Evolutionary conservation across 2,888 invertebrate species (phyloP).

Genomic region (Hanleya hanleyi): DNA sequence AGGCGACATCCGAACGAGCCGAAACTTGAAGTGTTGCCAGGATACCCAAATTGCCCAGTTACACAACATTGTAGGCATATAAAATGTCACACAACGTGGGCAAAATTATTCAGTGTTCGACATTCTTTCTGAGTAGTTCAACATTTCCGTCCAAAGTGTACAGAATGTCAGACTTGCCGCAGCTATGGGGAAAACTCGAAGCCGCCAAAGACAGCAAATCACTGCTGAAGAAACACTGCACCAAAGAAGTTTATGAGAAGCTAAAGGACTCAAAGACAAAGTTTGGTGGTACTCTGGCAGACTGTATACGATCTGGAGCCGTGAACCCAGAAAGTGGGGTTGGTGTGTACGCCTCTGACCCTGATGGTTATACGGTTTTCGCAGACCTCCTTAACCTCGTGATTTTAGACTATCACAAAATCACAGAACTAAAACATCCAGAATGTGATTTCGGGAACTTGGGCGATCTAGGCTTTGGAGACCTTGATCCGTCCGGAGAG

Average conservation of each 20-base stretch:
- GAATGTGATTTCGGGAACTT: constrained; percentile 92
- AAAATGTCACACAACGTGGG: too few relatives aligned
- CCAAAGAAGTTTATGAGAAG: constrained; percentile 35
- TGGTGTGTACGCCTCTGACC: constrained; percentile 61
- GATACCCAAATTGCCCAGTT: too few relatives aligned
- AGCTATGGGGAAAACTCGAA: constrained; percentile 27
- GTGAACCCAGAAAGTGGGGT: constrained; percentile 95
- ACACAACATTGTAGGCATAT: too few relatives aligned
- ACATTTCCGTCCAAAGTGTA: too few relatives aligned
- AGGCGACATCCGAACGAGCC: too few relatives aligned
- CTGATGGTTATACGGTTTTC: constrained; percentile 59
- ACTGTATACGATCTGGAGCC: constrained; percentile 76
- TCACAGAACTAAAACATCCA: constrained; percentile 78
- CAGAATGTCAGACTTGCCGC: not conserved
- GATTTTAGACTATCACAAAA: constrained; percentile 74
- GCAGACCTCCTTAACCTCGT: constrained; percentile 56
- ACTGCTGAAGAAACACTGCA: constrained; percentile 35
- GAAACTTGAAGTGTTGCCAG: too few relatives aligned
- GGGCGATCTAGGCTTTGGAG: constrained; percentile 82
- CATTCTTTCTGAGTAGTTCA: too few relatives aligned
- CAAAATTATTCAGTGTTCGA: too few relatives aligned
- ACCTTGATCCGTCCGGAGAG: constrained; percentile 87
- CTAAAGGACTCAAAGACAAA: constrained; percentile 41
- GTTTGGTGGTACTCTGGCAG: constrained; percentile 34
- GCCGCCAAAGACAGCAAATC: constrained; percentile 41